Evolutionary conservation across 1,140 invertebrate species (phyloP).

Genomic region (Penaeus japonicus): DNA sequence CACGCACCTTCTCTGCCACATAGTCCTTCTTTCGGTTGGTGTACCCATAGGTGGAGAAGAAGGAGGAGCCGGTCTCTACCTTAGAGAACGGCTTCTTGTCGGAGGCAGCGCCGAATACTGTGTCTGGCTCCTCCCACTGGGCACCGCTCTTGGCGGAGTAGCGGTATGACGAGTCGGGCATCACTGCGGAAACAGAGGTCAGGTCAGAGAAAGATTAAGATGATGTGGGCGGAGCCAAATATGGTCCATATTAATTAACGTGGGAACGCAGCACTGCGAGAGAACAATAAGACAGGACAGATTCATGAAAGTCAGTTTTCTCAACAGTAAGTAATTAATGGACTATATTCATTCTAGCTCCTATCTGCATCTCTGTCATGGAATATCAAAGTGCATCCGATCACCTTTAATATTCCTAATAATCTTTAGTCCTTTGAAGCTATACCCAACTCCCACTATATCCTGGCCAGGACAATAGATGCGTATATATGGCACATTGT

Average conservation of each 20-base stretch:
- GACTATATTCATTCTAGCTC: too few species aligned
- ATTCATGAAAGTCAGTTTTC: too few species aligned
- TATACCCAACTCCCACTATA: too few species aligned
- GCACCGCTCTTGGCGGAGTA: slow-evolving; percentile 14
- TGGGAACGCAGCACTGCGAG: too few species aligned
- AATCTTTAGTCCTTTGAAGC: too few species aligned
- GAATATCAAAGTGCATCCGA: too few species aligned
- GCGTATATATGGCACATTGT: too few species aligned
- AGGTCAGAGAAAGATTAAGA: background rate
- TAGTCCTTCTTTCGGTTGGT: slow-evolving; percentile 59
- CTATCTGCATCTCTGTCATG: too few species aligned
- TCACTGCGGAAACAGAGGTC: slow-evolving; percentile 39
- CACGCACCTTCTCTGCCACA: slow-evolving; percentile 58
- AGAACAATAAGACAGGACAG: too few species aligned
- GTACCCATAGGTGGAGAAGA: slow-evolving; percentile 59
- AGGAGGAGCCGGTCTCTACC: slow-evolving; percentile 59
- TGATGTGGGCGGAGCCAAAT: background rate
- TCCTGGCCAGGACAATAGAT: too few species aligned
- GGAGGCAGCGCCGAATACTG: slow-evolving; percentile 46
- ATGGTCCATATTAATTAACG: background rate
- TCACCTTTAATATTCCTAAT: too few species aligned
- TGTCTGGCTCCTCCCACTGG: slow-evolving; percentile 59
- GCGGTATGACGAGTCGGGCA: slow-evolving; percentile 51
- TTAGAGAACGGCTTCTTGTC: slow-evolving; percentile 59
- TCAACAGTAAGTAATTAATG: too few species aligned